Evolutionary conservation across 2,888 invertebrate species (phyloP), one percentile per base, ranked within the genome.

Genomic region (Leptinotarsa tumamoca): DNA sequence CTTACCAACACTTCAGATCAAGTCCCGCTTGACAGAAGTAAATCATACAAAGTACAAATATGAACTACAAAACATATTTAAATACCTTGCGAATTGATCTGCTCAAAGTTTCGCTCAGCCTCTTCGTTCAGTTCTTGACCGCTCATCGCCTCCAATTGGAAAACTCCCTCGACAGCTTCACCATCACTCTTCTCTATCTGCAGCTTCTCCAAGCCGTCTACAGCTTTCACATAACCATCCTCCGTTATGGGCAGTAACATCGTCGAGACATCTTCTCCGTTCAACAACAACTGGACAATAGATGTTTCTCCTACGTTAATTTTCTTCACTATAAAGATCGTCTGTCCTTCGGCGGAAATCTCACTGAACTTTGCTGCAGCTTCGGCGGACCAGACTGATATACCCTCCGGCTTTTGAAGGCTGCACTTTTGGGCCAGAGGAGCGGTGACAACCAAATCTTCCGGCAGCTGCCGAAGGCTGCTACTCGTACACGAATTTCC

Each of bases 291-390:
- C 83, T 93, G 92, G 0, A 95, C 92, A 0, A 91, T 89, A 0
- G 92, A 91, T 73, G 93, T 92, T 84, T 94, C 92, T 2, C 91
- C 92, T 0, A 93, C 92, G 4, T 92, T 91, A 43, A 94, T 89
- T 81, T 94, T 90, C 80, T 93, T 91, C 0, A 93, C 92, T 68
- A 91, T 91, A 82, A 95, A 95, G 76, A 93, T 91, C 1, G 93
- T 92, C 54, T 92, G 92, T 0, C 94, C 94, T 56, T 93, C 92
- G 0, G 92, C 93, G 0, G 93, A 91, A 13, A 95, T 87, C 76
- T 93, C 93, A 27, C 90, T 89, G 83, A 95, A 95, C 83, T 91
- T 92, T 2, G 90, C 87, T 79, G 92, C 92, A 0, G 94, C 93
- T 81, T 90, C 90, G 2, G 91, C 89, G 0, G 94, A 92, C 95